Evolutionary conservation across 2,113 vertebrate genomes (phyloP).

Genomic region (Colistium nudipinnis): DNA sequence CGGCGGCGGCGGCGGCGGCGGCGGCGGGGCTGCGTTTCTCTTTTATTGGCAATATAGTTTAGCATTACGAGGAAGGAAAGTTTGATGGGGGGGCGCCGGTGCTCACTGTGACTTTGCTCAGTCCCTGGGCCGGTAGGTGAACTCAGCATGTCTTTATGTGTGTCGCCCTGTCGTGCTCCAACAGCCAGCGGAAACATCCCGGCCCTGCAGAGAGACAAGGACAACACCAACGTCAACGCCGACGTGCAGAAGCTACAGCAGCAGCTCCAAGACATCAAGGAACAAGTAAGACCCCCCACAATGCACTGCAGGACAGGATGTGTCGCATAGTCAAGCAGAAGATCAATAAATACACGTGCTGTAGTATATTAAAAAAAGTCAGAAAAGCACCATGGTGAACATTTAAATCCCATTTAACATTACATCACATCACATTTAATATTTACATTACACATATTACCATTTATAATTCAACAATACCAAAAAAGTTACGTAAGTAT

Average conservation of each 20-base stretch:
- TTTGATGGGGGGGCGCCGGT: conserved; percentile 7
- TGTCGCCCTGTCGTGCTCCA: conserved; percentile 29
- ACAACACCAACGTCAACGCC: conserved; percentile 98
- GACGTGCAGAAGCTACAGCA: conserved; percentile 98
- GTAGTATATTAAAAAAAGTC: neutral
- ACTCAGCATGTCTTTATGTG: conserved; percentile 10
- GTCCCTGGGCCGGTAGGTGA: neutral
- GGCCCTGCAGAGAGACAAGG: conserved; percentile 95
- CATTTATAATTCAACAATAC: too few species aligned
- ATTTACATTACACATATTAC: too few species aligned
- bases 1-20: neutral
- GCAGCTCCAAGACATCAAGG: conserved; percentile 98
- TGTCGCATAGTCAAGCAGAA: neutral
- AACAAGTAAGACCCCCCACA: conserved; percentile 96
- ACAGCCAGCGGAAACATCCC: conserved; percentile 96
- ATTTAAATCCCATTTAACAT: too few species aligned
- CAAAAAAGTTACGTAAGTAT: too few species aligned
- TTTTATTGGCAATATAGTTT: conserved; percentile 34
- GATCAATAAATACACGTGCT: neutral
- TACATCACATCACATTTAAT: neutral
- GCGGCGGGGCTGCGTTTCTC: conserved; percentile 21
- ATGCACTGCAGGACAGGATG: neutral
- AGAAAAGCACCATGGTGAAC: neutral
- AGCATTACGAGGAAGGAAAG: conserved; percentile 18
- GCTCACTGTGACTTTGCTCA: conserved; percentile 1